Conservation (phyloP, 2,113 vertebrate species). For the Dasyurus viverrinus region DNA sequence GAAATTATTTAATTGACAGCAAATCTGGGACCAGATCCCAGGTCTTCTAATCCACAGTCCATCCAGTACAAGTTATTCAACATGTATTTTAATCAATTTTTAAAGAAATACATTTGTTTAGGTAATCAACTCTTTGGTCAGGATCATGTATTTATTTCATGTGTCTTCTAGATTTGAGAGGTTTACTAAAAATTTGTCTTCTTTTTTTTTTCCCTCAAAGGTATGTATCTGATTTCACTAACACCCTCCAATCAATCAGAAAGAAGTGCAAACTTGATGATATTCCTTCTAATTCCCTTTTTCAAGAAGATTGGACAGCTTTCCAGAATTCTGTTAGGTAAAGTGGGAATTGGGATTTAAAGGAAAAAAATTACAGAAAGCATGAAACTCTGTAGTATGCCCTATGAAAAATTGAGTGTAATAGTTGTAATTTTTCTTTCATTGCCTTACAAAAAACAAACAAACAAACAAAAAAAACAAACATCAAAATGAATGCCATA, state of each 20-base stretch:
- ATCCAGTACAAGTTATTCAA: background rate
- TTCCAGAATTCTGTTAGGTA: constrained; percentile 96
- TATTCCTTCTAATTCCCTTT: constrained; percentile 83
- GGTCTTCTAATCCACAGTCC: background rate
- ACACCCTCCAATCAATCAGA: constrained; percentile 92
- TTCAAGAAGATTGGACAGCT: constrained; percentile 97
- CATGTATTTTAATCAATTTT: background rate
- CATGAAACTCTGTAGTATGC: background rate
- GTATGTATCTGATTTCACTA: constrained; percentile 93
- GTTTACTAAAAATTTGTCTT: rapidly evolving
- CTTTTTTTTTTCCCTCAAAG: constrained; percentile 70
- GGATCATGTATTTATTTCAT: background rate
- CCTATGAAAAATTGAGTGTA: background rate
- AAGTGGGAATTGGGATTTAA: background rate
- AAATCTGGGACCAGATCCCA: background rate
- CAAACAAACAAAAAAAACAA: background rate
- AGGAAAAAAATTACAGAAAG: too few species aligned
- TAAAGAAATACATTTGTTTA: background rate
- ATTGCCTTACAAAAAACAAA: background rate
- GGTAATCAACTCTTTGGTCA: background rate
- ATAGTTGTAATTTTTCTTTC: background rate
- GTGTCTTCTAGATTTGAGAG: background rate
- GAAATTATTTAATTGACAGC: background rate
- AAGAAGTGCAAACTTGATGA: constrained; percentile 96
- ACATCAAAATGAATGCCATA: background rate